Base-by-base conservation (phyloP, 2,888 invertebrate genomes). In the Ennomos erosarius region DNA sequence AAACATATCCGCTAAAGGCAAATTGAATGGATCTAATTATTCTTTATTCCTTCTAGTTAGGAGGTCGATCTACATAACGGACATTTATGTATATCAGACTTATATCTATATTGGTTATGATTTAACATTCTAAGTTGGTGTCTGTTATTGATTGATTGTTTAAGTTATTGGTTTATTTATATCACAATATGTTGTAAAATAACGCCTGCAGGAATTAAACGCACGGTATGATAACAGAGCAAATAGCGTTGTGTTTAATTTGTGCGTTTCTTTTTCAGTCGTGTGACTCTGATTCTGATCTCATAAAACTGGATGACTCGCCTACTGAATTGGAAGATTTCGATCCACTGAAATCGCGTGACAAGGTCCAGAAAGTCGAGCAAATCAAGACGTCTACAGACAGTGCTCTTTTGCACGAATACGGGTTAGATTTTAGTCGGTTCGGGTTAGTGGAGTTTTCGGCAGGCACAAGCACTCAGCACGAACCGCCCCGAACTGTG, bases 371-470 rank as follows among this genome's bases (percentile, higher is more conserved):
- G 51, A 86, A 79, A 73, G 74, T 73, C 45, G 88, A 87, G 58
- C 82, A 77, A 87, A 92, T 81, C 63, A 88, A 86, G 71, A 71
- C 78, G 4, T 82, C 88, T 6, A 79, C 89, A 59, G 96, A 96
- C 74, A 93, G 94, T 74, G 95, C 95, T 76, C 89, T 96, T 55
- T 90, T 96, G 65, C 94, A 95, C 73, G 96, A 96, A 73, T 96
- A 96, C 74, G 96, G 96, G 53, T 87, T 96, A 68, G 95, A 96
- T 84, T 96, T 96, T 67, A 90, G 90, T 66, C 84, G 85, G 62
- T 91, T 88, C 64, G 87, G 84, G 38, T 69, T 90, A 78, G 90
- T 93, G 68, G 94, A 93, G 64, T 88, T 92, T 63, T 76, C 86
- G 46, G 75, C 82, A 10, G 69, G 80, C n/a, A 75, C 85, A 36